Percentiles rank a stretch among this genome's conserved stretches.
These are phyloP conservation scores for Paracyprichromis sp. DNA, from an alignment of 2,113 vertebrate genomes.

Conservation along the genomic window DNA sequence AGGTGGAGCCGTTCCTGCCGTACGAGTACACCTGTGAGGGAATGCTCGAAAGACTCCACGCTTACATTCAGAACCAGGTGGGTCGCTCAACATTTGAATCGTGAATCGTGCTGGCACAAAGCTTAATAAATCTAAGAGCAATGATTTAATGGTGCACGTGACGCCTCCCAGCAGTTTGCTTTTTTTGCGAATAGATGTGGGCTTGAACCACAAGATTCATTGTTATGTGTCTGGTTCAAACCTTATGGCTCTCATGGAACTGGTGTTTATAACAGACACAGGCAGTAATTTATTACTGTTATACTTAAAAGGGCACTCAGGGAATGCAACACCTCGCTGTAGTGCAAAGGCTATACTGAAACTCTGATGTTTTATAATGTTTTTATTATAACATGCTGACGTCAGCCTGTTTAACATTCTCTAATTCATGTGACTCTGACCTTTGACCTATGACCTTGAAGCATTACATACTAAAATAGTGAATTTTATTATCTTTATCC, in stretches of 20 bases:
- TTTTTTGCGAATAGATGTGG: background rate
- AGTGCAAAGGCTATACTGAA: background rate
- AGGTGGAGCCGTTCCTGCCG: slow-evolving; percentile 94
- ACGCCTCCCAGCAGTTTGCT: background rate
- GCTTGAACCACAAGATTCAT: background rate
- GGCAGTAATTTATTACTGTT: background rate
- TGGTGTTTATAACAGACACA: background rate
- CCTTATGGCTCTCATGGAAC: background rate
- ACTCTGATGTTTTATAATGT: background rate
- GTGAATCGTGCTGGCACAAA: background rate
- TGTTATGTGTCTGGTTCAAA: background rate
- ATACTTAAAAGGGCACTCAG: background rate
- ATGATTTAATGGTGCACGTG: background rate
- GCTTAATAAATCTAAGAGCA: background rate
- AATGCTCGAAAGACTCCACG: slow-evolving; percentile 91
- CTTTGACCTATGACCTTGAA: background rate
- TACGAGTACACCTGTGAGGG: slow-evolving; percentile 94
- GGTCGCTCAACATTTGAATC: background rate
- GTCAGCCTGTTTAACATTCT: background rate
- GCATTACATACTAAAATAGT: background rate
- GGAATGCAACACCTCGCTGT: background rate
- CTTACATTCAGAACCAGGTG: slow-evolving; percentile 97
- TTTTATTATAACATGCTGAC: background rate
- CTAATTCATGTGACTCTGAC: background rate
- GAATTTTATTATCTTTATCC: background rate